phyloP scores from a whole-genome alignment of 2,113 vertebrate species.

The Aleadryas rufinucha region DNA sequence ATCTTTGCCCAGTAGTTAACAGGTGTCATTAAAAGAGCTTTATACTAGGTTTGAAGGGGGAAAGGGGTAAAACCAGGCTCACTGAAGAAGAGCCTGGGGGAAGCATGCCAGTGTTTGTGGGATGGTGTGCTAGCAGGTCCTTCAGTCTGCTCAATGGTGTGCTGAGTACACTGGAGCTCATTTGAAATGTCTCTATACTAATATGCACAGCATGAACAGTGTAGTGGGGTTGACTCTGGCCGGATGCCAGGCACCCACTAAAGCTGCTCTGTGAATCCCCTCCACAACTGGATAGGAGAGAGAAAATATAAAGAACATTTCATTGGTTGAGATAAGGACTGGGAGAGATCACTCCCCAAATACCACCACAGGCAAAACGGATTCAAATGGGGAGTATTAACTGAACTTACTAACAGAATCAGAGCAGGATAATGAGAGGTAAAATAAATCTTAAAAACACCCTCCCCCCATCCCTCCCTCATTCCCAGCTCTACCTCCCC shows the following conservation, averaged over 20 bases:
- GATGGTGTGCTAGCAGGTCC: not conserved
- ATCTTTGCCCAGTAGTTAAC: not conserved
- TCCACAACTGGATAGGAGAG: not conserved
- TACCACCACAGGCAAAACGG: not conserved
- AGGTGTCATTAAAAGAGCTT: not conserved
- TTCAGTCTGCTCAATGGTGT: not conserved
- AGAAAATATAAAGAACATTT: not conserved
- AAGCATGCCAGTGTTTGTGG: not conserved
- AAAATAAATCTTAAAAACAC: not conserved
- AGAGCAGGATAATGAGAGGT: not conserved
- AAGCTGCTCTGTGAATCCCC: not conserved
- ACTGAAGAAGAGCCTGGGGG: not conserved
- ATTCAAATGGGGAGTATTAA: not conserved
- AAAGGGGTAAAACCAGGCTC: not conserved
- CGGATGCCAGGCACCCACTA: not conserved
- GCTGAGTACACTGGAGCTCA: not conserved
- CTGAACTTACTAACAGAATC: not conserved
- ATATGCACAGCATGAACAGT: not conserved
- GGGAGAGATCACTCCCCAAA: not conserved
- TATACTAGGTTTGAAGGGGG: not conserved
- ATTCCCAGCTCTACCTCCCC: not conserved
- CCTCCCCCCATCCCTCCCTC: accelerated
- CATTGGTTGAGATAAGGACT: not conserved
- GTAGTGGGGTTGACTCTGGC: not conserved
- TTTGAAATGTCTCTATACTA: not conserved